Evolutionary conservation across 2,113 vertebrate genomes (phyloP).

Genomic region (Tupaia tana): DNA sequence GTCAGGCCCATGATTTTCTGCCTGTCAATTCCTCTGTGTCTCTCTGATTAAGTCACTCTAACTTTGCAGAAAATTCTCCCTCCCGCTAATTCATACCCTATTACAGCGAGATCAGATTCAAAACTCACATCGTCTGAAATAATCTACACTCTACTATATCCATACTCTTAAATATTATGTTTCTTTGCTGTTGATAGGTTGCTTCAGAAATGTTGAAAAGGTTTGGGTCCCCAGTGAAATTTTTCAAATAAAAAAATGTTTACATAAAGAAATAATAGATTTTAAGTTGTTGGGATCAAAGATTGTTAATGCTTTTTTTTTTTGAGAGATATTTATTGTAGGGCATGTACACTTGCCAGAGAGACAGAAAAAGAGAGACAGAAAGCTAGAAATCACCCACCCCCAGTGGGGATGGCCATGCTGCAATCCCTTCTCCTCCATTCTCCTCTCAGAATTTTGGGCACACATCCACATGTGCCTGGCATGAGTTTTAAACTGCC

Average conservation of each 20-base stretch:
- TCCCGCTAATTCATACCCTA: not conserved
- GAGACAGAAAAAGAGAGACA: too few species aligned
- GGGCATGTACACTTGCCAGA: too few species aligned
- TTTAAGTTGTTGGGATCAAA: conserved; percentile 34
- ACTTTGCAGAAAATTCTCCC: not conserved
- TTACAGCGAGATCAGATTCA: not conserved
- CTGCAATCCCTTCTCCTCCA: too few species aligned
- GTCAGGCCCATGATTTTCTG: not conserved
- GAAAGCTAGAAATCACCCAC: too few species aligned
- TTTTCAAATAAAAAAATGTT: conserved; percentile 50
- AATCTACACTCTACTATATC: not conserved
- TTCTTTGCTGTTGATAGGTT: conserved; percentile 29
- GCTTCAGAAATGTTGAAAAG: conserved; percentile 32
- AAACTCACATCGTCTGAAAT: not conserved
- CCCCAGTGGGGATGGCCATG: too few species aligned
- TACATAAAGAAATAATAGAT: not conserved
- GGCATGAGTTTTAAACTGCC: too few species aligned
- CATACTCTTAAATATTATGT: not conserved
- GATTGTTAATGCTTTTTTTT: not conserved
- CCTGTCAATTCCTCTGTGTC: not conserved
- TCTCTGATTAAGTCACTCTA: conserved; percentile 32
- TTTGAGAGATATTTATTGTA: too few species aligned
- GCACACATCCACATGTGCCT: too few species aligned
- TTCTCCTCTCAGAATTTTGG: too few species aligned
- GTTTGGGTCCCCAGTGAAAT: not conserved